phyloP scores from a whole-genome alignment of 2,888 invertebrate genomes.

The Hedychridium roseum region DNA sequence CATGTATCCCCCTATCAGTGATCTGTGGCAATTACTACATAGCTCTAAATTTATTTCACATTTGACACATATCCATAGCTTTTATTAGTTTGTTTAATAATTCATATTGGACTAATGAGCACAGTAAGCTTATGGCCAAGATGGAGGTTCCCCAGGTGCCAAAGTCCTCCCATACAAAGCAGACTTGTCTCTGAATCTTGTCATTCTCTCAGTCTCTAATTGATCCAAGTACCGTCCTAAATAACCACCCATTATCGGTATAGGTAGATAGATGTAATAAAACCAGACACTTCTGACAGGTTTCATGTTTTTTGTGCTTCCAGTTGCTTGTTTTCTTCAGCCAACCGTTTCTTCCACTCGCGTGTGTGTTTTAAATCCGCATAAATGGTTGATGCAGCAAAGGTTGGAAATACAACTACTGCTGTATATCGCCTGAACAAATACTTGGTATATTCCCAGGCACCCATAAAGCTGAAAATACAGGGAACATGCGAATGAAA shows the following conservation, averaged over 20 bases:
- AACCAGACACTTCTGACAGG: constrained; percentile 64
- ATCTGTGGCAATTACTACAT: constrained; percentile 8
- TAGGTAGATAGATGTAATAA: too few species aligned
- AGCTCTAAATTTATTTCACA: background rate
- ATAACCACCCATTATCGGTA: constrained; percentile 68
- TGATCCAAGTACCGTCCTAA: constrained; percentile 75
- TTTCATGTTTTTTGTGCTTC: constrained; percentile 15
- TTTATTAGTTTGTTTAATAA: constrained; percentile 7
- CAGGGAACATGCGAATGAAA: too few species aligned
- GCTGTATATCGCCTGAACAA: constrained; percentile 72
- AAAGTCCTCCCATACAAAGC: constrained; percentile 75
- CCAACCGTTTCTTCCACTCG: constrained; percentile 69
- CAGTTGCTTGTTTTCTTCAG: constrained; percentile 26
- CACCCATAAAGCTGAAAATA: constrained; percentile 48
- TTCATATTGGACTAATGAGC: constrained; percentile 1
- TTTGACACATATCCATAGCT: constrained; percentile 1
- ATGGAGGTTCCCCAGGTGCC: constrained; percentile 74
- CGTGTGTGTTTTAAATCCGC: constrained; percentile 78
- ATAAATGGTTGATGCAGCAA: constrained; percentile 70
- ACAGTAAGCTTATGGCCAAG: constrained; percentile 71
- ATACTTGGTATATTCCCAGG: constrained; percentile 28
- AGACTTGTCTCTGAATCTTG: constrained; percentile 80
- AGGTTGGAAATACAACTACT: constrained; percentile 74
- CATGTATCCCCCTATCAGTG: background rate
- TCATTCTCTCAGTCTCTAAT: constrained; percentile 77